Evolutionary conservation across 2,113 vertebrate genomes (phyloP).

Genomic region (Poeciliopsis occidentalis): DNA sequence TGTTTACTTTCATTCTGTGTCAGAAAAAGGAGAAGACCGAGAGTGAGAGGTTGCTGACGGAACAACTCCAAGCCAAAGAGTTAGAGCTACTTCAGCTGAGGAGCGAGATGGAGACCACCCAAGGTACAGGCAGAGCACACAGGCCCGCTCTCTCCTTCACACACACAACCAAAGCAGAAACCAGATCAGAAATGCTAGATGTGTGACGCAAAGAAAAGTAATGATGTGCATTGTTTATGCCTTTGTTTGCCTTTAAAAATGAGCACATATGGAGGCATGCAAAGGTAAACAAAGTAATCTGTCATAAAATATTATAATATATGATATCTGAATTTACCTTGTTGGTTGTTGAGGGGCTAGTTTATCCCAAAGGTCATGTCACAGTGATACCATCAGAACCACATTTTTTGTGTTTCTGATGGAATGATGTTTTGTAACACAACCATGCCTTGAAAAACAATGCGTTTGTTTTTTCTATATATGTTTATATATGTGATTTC

Average conservation of each 20-base stretch:
- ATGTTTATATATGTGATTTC: background rate
- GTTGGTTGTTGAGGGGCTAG: too few relatives aligned
- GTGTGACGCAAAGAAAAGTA: background rate
- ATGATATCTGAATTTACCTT: background rate
- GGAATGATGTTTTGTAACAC: too few relatives aligned
- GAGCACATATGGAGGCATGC: too few relatives aligned
- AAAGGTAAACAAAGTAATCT: background rate
- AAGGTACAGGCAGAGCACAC: slow-evolving; percentile 82
- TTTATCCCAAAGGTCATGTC: background rate
- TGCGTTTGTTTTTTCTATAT: background rate
- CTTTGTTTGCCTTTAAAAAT: background rate
- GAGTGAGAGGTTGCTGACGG: slow-evolving; percentile 87
- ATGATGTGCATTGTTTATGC: background rate
- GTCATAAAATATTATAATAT: background rate
- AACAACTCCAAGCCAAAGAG: slow-evolving; percentile 95
- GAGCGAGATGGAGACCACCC: slow-evolving; percentile 95
- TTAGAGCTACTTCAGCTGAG: slow-evolving; percentile 92
- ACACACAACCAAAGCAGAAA: background rate
- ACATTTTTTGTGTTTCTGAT: too few relatives aligned
- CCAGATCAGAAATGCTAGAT: background rate
- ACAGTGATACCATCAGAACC: background rate
- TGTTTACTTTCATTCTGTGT: slow-evolving; percentile 15
- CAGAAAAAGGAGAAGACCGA: slow-evolving; percentile 91
- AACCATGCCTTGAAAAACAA: too few relatives aligned
- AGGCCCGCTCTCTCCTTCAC: slow-evolving; percentile 1